Conservation (phyloP, 1,140 invertebrate species). For the Drosophila pseudoobscura region DNA sequence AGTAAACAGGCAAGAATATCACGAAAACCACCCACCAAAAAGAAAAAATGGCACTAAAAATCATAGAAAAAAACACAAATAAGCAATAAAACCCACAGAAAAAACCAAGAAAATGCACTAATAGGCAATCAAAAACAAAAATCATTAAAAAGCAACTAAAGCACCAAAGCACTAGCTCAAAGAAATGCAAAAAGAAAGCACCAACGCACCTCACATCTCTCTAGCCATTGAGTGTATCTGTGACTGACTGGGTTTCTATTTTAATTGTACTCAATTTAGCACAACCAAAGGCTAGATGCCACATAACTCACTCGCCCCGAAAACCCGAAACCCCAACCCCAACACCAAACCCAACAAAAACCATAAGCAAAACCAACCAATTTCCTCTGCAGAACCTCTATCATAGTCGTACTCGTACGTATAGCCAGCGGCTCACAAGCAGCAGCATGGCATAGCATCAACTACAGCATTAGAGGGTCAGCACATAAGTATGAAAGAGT, state of each 20-base stretch:
- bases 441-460: constrained; percentile 3
- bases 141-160: too few species aligned
- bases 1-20: too few species aligned
- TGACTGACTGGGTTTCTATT: constrained; percentile 46
- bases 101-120: too few species aligned
- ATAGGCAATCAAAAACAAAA: too few species aligned
- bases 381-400: not conserved
- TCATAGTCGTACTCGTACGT: constrained; percentile 5
- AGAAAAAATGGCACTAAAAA: too few species aligned
- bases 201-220: constrained; percentile 30
- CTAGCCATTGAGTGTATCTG: constrained; percentile 24
- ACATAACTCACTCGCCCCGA: constrained; percentile 5
- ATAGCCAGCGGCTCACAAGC: constrained; percentile 22
- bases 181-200: constrained; percentile 19
- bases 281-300: constrained; percentile 31
- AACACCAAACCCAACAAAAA: too few species aligned
- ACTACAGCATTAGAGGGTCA: constrained; percentile 54
- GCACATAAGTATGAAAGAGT: constrained; percentile 38
- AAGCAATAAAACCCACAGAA: too few species aligned
- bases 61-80: too few species aligned
- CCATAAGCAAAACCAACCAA: constrained; percentile 4
- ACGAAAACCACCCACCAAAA: too few species aligned
- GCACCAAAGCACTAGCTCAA: too few species aligned
- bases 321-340: too few species aligned
- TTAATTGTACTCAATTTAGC: constrained; percentile 69